Evolutionary conservation across 2,888 invertebrate species (phyloP), one percentile per base, ranked within the genome.

Genomic region (Mythimna loreyi): DNA sequence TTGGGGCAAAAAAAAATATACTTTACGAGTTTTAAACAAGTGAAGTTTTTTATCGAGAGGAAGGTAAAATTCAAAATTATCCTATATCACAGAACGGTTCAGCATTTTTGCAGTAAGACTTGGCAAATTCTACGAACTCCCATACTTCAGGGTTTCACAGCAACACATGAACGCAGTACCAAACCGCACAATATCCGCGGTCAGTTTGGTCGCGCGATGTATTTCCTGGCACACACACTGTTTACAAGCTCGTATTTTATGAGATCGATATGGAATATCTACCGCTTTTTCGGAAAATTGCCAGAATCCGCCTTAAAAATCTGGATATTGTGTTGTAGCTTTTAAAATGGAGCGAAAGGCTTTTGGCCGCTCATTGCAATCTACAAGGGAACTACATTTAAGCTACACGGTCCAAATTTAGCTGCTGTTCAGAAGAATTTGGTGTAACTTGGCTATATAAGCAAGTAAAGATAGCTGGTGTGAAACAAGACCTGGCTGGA

Each of bases 181-280:
- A n/a, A 28, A 57, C 65, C 70, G 57, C 63, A 72, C 64, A 40
- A 72, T 79, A 79, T 59, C 64, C 61, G 72, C 64, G 79, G 79
- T 80, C 57, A 72, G 56, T 59, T 53, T 16, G 67, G 63, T 45
- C 68, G 30, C 78, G 30, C 52, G n/a, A 62, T 65, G 50, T 50
- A 53, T 67, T 72, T 78, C 62, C 73, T 77, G 78, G 61, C 58
- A 52, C 21, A 68, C 49, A 49, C 52, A 43, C 1, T 59, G 56
- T 63, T 65, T 53, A 65, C 50, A 59, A 47, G 47, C 61, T 21
- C n/a, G 36, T 21, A 53, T 65, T 76, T 75, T 64, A 60, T 65
- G 28, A 25, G 56, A 30, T 21, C 30, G 33, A 36, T 57, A 53
- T 50, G 36, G 19, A 33, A 65, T 58, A 47, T 53, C 23, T 23